These are phyloP conservation scores for Acanthococcus lagerstroemiae DNA, from an alignment of 2,888 invertebrate genomes.

Conservation along the genomic window DNA sequence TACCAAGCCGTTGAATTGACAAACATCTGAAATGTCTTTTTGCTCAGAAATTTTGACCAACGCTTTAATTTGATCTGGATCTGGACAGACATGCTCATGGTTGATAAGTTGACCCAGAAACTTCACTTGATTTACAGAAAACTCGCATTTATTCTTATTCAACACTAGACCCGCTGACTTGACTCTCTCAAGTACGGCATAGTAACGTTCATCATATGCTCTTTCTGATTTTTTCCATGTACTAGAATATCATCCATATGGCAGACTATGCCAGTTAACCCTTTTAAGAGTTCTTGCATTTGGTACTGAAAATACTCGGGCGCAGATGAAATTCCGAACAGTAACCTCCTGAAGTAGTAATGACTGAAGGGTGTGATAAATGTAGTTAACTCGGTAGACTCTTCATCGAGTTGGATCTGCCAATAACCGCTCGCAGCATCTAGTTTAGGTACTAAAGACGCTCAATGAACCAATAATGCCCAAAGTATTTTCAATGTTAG, in stretches of 20 bases:
- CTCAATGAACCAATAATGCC: too few species aligned
- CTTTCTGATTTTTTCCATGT: constrained; percentile 32
- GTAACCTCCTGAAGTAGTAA: neutral
- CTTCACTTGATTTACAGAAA: constrained; percentile 34
- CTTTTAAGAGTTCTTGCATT: neutral
- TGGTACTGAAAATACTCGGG: neutral
- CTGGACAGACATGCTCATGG: constrained; percentile 34
- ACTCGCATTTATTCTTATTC: constrained; percentile 38
- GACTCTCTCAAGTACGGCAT: constrained; percentile 36
- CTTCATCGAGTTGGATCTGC: too few species aligned
- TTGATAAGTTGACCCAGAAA: constrained; percentile 38
- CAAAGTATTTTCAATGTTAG: too few species aligned
- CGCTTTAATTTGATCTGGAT: constrained; percentile 35
- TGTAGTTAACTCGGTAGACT: too few species aligned
- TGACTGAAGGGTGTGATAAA: too few species aligned
- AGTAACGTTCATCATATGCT: constrained; percentile 38
- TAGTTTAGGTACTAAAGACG: too few species aligned
- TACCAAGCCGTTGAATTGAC: constrained; percentile 35
- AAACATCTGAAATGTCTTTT: constrained; percentile 35
- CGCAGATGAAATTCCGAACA: neutral
- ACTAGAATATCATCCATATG: neutral
- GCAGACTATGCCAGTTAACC: neutral
- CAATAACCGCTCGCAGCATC: too few species aligned
- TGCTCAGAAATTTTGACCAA: constrained; percentile 36
- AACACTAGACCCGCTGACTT: constrained; percentile 36